A percentile compares a stretch with the other conserved stretches of the same genome.
Conservation (phyloP, 2,888 invertebrate species). For the Acanthococcus lagerstroemiae region DNA sequence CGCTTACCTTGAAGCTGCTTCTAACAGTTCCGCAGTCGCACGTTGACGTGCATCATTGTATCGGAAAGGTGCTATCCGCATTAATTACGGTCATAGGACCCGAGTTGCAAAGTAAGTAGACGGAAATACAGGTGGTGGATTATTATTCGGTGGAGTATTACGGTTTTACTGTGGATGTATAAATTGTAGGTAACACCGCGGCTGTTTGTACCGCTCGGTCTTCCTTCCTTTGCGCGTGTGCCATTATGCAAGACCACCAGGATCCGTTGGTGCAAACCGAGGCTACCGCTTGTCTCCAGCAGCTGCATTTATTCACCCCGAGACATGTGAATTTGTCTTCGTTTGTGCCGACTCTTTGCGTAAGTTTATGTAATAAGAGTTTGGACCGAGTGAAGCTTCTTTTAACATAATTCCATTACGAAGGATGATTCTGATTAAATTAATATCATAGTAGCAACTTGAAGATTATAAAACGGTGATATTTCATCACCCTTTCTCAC, state of each 20-base stretch:
- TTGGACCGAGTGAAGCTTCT: neutral
- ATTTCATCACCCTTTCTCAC: too few relatives aligned
- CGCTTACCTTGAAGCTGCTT: slow-evolving; percentile 77
- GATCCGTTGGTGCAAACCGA: slow-evolving; percentile 90
- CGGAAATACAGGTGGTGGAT: too few relatives aligned
- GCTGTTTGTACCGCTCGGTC: slow-evolving; percentile 65
- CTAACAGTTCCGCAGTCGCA: slow-evolving; percentile 81
- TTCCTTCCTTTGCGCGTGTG: slow-evolving; percentile 85
- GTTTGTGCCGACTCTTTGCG: slow-evolving; percentile 84
- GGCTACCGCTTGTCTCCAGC: slow-evolving; percentile 91
- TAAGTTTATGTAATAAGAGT: slow-evolving; percentile 46
- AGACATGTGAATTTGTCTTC: slow-evolving; percentile 85
- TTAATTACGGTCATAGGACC: slow-evolving; percentile 97
- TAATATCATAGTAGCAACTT: too few relatives aligned
- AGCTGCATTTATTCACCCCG: slow-evolving; percentile 94
- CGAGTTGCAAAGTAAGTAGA: slow-evolving; percentile 69
- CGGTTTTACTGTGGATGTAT: neutral
- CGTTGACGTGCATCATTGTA: slow-evolving; percentile 85
- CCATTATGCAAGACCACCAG: slow-evolving; percentile 79
- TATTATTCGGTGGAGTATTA: neutral
- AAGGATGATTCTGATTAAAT: too few relatives aligned
- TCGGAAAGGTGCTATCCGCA: slow-evolving; percentile 86
- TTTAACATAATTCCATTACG: neutral
- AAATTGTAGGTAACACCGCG: slow-evolving; percentile 52
- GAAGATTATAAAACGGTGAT: too few relatives aligned